A percentile compares a stretch with the other conserved stretches of the same genome.
Conservation (phyloP, 2,797 vertebrate genomes). For the Catharus ustulatus region DNA sequence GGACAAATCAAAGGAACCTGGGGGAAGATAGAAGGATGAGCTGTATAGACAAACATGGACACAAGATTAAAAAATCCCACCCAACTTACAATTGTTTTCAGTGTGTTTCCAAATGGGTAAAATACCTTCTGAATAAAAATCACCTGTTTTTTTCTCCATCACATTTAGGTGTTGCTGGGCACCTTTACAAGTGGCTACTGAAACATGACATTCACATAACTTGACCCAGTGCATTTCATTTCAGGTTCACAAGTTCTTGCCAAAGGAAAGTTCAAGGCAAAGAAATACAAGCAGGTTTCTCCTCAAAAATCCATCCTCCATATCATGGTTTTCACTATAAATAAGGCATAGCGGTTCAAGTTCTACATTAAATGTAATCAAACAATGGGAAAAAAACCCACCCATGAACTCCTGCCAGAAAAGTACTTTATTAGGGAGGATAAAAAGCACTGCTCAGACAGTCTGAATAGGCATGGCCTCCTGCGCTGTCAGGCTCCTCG, state of each 20-base stretch:
- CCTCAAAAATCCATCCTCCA: not conserved
- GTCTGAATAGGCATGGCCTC: constrained; percentile 54
- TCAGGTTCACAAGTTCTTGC: not conserved
- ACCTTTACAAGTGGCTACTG: not conserved
- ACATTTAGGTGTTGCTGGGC: not conserved
- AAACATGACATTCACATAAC: not conserved
- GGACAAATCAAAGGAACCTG: not conserved
- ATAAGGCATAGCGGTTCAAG: constrained; percentile 52
- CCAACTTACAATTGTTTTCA: not conserved
- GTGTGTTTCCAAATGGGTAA: not conserved
- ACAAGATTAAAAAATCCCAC: not conserved
- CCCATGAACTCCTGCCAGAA: not conserved
- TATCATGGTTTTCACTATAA: not conserved
- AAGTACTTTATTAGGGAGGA: constrained; percentile 67
- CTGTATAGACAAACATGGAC: not conserved
- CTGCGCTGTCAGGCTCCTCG: constrained; percentile 57
- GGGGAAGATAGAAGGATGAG: not conserved
- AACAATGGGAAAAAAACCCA: constrained; percentile 19
- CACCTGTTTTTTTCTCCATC: not conserved
- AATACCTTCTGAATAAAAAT: constrained; percentile 28
- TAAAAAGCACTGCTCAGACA: constrained; percentile 78
- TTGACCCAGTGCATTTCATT: not conserved
- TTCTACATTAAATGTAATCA: not conserved
- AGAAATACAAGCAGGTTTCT: not conserved
- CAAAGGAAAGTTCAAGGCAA: constrained; percentile 1